Evolutionary conservation across 2,113 vertebrate genomes (phyloP), one percentile per base, ranked within the genome.

Genomic region (Anseranas semipalmata): DNA sequence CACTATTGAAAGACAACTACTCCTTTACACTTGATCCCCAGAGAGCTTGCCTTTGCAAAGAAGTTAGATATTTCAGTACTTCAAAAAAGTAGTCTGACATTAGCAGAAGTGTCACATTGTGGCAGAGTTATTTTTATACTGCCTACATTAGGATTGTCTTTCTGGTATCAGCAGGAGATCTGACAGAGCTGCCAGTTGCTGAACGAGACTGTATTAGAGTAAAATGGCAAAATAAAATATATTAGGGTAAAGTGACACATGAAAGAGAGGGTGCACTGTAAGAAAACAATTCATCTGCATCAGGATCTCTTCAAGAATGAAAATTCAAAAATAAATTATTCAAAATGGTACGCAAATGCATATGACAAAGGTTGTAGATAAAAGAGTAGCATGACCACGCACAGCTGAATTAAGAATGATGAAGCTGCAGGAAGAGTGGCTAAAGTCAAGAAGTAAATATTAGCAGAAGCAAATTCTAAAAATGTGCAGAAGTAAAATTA

Each of bases 1-100:
- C 71, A 41, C 18, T 63, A 25, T 1, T 77, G 50, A 89, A 96
- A 88, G 55, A 83, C 22, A 27, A 93, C n/a, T 46, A 37, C 84
- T 78, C 82, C 79, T 90, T 77, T 80, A 43, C 43, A 50, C 30
- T 91, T 59, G 50, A 80, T 94, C 59, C 41, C 67, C 71, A 82
- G 89, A 90, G 71, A 93, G 24, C 45, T 73, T 87, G 85, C 12
- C 46, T 95, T 79, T 91, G 67, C 67, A 87, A 2, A 78, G 53
- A 86, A 77, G 75, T 85, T 71, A 87, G 65, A 90, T 73, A 59
- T 75, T 92, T 90, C 76, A 56, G 63, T 68, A 84, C 77, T 90
- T 93, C 88, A 95, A 45, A 93, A 72, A 68, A 86, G 12, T 67
- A 89, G 55, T 72, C 56, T 96, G 95, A 91, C 71, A 86, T 79